Evolutionary conservation across 2,113 vertebrate species (phyloP).

Genomic region (Trogon melanurus): DNA sequence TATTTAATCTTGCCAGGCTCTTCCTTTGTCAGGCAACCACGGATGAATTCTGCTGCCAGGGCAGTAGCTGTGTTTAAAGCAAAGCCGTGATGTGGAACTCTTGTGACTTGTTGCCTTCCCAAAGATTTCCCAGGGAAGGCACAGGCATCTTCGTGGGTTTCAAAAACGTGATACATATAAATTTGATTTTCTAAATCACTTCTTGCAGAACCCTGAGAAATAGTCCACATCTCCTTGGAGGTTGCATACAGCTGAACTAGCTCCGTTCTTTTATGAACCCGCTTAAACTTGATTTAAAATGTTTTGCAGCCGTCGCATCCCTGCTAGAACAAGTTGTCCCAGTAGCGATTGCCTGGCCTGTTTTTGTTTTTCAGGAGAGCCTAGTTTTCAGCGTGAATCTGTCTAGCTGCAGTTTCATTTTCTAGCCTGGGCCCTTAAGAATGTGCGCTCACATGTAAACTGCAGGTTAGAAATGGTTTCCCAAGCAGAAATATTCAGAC

Average conservation of each 20-base stretch:
- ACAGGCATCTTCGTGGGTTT: not conserved
- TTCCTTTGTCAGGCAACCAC: not conserved
- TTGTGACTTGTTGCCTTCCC: not conserved
- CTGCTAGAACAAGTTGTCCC: conserved; percentile 30
- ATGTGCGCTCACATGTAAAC: not conserved
- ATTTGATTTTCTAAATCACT: not conserved
- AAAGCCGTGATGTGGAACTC: rapidly evolving
- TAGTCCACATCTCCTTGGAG: not conserved
- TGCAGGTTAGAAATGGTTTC: not conserved
- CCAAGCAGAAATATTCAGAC: not conserved
- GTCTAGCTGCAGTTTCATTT: not conserved
- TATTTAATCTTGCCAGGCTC: not conserved
- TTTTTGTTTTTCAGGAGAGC: not conserved
- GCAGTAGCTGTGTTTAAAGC: not conserved
- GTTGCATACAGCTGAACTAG: not conserved
- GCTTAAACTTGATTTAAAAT: not conserved
- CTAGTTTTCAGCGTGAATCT: not conserved
- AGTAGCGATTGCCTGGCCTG: not conserved
- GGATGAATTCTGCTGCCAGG: not conserved
- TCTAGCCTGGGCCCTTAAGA: not conserved
- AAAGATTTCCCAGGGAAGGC: not conserved
- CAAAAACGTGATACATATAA: not conserved
- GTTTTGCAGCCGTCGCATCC: not conserved
- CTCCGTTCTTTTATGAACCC: conserved; percentile 27
- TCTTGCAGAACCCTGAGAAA: not conserved